These are phyloP conservation scores for Chiroxiphia lanceolata DNA, from an alignment of 2,797 vertebrate species.

Conservation along the genomic window DNA sequence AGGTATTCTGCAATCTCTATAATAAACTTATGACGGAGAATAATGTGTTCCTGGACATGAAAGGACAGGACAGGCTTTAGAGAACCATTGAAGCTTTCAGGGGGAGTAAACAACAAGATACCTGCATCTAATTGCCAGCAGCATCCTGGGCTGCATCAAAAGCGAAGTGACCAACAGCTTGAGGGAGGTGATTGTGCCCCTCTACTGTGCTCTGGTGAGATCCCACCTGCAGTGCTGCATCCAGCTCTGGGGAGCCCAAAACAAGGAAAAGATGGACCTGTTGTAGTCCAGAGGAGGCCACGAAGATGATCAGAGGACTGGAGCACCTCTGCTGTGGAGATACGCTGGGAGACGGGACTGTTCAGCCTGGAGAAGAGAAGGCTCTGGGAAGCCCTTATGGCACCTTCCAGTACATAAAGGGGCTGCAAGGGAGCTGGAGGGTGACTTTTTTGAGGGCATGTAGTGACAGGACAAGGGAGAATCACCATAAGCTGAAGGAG, in stretches of 20 bases:
- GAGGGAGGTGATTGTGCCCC: not conserved
- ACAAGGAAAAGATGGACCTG: not conserved
- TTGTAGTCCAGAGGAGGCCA: not conserved
- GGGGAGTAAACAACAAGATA: not conserved
- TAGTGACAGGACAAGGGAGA: not conserved
- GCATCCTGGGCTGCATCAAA: not conserved
- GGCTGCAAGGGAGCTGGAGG: not conserved
- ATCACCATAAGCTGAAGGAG: not conserved
- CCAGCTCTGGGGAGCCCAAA: not conserved
- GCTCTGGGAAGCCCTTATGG: not conserved
- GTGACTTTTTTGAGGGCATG: not conserved
- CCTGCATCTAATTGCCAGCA: not conserved
- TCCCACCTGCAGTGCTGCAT: not conserved
- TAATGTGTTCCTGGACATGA: not conserved
- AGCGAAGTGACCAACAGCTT: rapidly evolving
- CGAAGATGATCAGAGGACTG: not conserved
- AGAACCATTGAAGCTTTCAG: not conserved
- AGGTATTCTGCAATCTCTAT: not conserved
- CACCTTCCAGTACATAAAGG: not conserved
- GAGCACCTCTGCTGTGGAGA: not conserved
- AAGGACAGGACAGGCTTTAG: not conserved
- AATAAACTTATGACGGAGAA: not conserved
- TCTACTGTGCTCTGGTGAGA: not conserved
- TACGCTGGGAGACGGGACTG: not conserved
- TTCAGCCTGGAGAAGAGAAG: too few species aligned